phyloP scores from a whole-genome alignment of 2,797 vertebrate genomes.

The Megalops cyprinoides region DNA sequence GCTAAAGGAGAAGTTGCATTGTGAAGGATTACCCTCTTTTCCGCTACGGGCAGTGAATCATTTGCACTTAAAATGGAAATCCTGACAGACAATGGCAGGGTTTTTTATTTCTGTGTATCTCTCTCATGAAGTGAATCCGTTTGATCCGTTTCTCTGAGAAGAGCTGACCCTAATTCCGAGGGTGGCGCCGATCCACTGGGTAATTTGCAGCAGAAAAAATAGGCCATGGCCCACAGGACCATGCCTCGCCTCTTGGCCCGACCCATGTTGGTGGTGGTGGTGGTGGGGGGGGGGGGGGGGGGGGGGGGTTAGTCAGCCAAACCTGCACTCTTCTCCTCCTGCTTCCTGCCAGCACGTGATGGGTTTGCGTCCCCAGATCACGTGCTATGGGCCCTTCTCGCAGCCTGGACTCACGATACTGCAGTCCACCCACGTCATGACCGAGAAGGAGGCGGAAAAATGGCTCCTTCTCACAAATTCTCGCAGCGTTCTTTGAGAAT shows the following conservation, averaged over 20 bases:
- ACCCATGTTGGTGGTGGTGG: too few species aligned
- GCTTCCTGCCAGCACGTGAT: too few species aligned
- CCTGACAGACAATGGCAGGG: conserved; percentile 24
- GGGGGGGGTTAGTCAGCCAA: too few species aligned
- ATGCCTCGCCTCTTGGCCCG: conserved; percentile 53
- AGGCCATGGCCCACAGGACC: conserved; percentile 57
- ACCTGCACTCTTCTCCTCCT: too few species aligned
- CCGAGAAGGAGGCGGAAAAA: too few species aligned
- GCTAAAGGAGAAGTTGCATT: neutral
- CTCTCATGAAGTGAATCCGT: conserved; percentile 36
- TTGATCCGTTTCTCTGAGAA: conserved; percentile 49
- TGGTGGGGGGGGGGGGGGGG: too few species aligned
- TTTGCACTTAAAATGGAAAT: neutral
- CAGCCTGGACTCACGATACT: too few species aligned
- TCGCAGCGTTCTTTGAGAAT: neutral
- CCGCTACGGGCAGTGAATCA: neutral
- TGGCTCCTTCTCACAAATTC: too few species aligned
- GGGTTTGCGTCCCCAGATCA: too few species aligned
- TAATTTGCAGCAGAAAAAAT: conserved; percentile 61
- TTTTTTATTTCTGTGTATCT: conserved; percentile 32
- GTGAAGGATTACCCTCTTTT: neutral
- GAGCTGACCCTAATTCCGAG: conserved; percentile 57
- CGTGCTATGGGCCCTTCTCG: too few species aligned
- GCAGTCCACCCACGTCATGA: too few species aligned
- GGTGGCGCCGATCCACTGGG: conserved; percentile 55